Evolutionary conservation across 2,888 invertebrate genomes (phyloP), one percentile per base, ranked within the genome.

Genomic region (Linnaemya tessellans): DNA sequence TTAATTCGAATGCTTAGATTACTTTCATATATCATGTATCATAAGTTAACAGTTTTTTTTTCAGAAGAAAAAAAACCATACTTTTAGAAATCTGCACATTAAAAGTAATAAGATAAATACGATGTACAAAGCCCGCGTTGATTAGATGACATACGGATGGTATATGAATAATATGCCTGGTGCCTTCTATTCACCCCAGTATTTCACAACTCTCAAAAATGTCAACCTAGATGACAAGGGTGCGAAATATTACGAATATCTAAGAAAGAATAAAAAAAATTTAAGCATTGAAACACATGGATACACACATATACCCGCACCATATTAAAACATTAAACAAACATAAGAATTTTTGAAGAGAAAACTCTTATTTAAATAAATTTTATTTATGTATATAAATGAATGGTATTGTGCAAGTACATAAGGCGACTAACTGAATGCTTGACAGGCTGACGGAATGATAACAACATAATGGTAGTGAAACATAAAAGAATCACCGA

Each of bases 81-180:
- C 90, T 88, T 89, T 90, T 89, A 88, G 88, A 87, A 88, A 87
- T 84, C 74, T 88, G 83, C 43, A 65, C 82, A 41, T 81, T 10
- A 10, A 46, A 25, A 20, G n/a, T 18, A 84, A 87, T 81, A 78
- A 84, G 71, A 82, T 22, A 30, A 51, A 51, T 65, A 20, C 41
- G n/a, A 41, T 58, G 18, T 49, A 49, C 15, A 35, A 70, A 71
- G 80, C 62, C 60, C 68, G 80, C 79, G 87, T 77, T 85, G 85
- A 87, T 86, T 79, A 84, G 83, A 79, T 84, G 87, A 87, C 74
- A 77, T 67, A 62, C 38, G 60, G 43, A 80, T 77, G 77, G 60
- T 73, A 62, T 62, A 73, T 15, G 65, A 58, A 75, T 73, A 84
- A 84, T n/a, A 73, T 80, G 77, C 58, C 38, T 80, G 25, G n/a